A percentile compares a stretch with the other conserved stretches of the same genome.
phyloP scores from a whole-genome alignment of 2,113 vertebrate genomes.

The Pachypanchax playfairii region DNA sequence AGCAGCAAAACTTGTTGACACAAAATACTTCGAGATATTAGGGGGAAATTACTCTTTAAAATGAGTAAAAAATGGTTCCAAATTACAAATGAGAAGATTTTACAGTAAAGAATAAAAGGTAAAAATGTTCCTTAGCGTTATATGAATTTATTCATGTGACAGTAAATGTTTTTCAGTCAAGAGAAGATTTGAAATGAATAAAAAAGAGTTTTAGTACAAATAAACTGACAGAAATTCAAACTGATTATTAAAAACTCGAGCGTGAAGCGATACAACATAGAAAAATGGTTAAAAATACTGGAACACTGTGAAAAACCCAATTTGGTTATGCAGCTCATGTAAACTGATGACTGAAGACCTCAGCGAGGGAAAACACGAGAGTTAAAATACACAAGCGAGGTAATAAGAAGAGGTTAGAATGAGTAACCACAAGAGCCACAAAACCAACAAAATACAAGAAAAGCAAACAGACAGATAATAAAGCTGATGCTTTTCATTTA shows the following conservation, averaged over 20 bases:
- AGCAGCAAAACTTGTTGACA: slow-evolving; percentile 20
- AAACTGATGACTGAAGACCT: not conserved
- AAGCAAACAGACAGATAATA: not conserved
- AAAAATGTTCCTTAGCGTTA: too few species aligned
- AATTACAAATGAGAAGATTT: too few species aligned
- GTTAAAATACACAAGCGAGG: not conserved
- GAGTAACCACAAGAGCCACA: not conserved
- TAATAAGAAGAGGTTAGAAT: not conserved
- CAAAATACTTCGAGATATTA: too few species aligned
- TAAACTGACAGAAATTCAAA: too few species aligned
- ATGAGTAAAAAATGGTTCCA: not conserved
- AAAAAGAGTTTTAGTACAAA: too few species aligned
- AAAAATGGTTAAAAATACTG: not conserved
- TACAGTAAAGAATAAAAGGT: too few species aligned
- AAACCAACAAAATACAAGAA: slow-evolving; percentile 1
- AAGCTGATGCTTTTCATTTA: not conserved
- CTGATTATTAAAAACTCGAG: too few species aligned
- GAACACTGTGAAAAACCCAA: not conserved
- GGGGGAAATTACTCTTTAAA: slow-evolving; percentile 7
- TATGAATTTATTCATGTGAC: too few species aligned
- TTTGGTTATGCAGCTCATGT: not conserved
- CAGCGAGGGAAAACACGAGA: not conserved
- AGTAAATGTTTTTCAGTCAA: too few species aligned
- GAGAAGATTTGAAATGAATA: too few species aligned
- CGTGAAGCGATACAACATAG: not conserved